Evolutionary conservation across 35 echinoderm and acorn worm genomes (phyloP), one percentile per base, ranked within the genome.

Genomic region (Heliocidaris erythrogramma): DNA sequence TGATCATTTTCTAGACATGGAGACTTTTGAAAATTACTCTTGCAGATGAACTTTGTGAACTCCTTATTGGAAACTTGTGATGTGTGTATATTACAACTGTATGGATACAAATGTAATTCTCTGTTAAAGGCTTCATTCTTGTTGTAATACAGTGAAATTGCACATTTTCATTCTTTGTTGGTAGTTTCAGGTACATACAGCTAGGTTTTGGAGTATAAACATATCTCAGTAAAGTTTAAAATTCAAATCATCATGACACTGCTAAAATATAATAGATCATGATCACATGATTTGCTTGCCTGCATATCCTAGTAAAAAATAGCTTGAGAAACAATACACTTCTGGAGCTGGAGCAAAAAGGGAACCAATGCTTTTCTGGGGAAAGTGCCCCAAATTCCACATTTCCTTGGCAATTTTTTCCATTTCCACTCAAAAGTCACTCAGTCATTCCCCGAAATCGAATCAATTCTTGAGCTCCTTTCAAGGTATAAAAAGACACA

Each of bases 371-470:
- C 65, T 78, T 78, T 78, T 78, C 65, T 7, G 27, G 65, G 65
- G 65, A 78, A 78, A 78, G 65, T 21, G 65, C 65, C 65, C 65
- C 65, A 78, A 78, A 78, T 78, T 78, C 65, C 65, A 78, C 65
- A 78, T 78, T 78, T 78, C 65, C 65, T 78, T 78, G 65, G 65
- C 65, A 78, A 78, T 78, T 78, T 78, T 78, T 78, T 24, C 27
- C 27, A 78, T 78, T 78, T 78, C 65, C 65, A 78, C 65, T 78
- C 65, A 78, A 78, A 78, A 78, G 18, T 78, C 65, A 78, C 65
- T 78, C 65, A 78, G 65, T 78, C 65, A 78, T 78, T 78, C 65
- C 65, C 27, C 21, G 5, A 78, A 78, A n/a, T 78, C 65, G 5
- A 78, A 78, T 78, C 65, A 78, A 17, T 78, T 78, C 65, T 78